Evolutionary conservation across 2,888 invertebrate species (phyloP).

Genomic region (Noctua fimbriata): DNA sequence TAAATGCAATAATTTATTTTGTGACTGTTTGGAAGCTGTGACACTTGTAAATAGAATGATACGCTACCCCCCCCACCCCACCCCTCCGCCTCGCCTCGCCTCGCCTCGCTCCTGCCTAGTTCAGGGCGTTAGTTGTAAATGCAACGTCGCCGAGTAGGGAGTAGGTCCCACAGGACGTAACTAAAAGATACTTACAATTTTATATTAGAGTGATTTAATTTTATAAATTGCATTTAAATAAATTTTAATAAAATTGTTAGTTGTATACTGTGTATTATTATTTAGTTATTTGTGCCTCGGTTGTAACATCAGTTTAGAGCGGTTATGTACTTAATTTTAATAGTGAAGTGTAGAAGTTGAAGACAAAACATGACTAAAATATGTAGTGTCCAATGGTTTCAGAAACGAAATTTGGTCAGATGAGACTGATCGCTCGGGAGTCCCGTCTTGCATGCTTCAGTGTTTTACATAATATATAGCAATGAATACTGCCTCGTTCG

Average conservation of each 20-base stretch:
- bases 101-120: background rate
- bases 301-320: background rate
- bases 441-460: no score
- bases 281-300: background rate
- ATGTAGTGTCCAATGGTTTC: no score
- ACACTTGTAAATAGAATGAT: conserved; percentile 11
- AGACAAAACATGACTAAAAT: background rate
- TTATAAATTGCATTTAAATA: conserved; percentile 65
- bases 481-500: no score
- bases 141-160: background rate
- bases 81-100: background rate
- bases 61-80: no score
- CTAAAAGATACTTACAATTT: conserved; percentile 28
- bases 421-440: no score
- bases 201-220: conserved; percentile 57
- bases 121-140: background rate
- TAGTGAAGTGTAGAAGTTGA: background rate
- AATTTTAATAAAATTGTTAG: conserved; percentile 60
- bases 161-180: conserved; percentile 6
- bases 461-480: background rate
- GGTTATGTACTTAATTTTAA: background rate
- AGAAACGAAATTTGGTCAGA: no score
- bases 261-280: conserved; percentile 12
- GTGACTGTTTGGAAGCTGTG: background rate
- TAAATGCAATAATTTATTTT: background rate